A percentile compares a stretch with the other conserved stretches of the same genome.
Conservation (phyloP, 2,113 vertebrate species). For the Pangasianodon hypophthalmus region DNA sequence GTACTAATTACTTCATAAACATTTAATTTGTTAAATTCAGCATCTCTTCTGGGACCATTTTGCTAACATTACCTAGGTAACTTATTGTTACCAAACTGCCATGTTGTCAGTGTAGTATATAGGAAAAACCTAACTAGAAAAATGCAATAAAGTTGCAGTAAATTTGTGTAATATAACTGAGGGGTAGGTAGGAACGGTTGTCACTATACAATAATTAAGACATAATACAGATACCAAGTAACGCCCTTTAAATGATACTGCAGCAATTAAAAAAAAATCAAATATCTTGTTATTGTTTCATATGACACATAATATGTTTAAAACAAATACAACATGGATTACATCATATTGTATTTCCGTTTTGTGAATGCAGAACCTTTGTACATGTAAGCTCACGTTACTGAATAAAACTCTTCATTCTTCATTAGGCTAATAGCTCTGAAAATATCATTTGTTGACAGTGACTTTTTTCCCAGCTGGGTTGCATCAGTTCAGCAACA, state of each 20-base stretch:
- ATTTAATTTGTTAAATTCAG: not conserved
- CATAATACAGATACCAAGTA: not conserved
- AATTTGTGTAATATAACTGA: not conserved
- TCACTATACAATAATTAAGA: not conserved
- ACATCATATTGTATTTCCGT: not conserved
- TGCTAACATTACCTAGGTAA: not conserved
- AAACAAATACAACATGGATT: not conserved
- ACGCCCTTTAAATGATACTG: not conserved
- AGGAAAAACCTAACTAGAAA: not conserved
- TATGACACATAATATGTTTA: not conserved
- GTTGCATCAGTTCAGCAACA: not conserved
- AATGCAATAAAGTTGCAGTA: not conserved
- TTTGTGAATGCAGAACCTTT: not conserved
- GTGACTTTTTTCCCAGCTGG: not conserved
- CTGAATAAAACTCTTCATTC: not conserved
- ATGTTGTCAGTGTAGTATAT: not conserved
- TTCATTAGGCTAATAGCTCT: not conserved
- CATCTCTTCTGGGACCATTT: not conserved
- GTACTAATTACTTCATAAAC: not conserved
- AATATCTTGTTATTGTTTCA: not conserved
- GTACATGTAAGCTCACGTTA: not conserved
- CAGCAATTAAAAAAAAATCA: not conserved
- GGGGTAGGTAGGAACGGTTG: not conserved
- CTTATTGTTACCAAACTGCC: not conserved
- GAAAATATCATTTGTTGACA: not conserved